Conservation (phyloP, 2,113 vertebrate species). For the Saguinus midas region DNA sequence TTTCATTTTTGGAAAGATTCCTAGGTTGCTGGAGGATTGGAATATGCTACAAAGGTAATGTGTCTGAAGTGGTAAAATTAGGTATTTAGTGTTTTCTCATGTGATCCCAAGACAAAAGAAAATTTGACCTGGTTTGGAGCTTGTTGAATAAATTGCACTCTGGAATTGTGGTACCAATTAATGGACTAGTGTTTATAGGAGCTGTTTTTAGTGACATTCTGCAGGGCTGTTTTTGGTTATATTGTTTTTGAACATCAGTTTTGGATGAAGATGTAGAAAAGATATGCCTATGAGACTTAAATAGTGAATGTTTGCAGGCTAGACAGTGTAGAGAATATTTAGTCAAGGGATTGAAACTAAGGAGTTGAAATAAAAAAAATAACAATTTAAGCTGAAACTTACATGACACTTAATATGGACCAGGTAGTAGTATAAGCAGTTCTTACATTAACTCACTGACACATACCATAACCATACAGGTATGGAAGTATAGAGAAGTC, state of each 20-base stretch:
- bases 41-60: neutral
- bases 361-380: neutral
- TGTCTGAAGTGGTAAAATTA: neutral
- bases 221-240: too few relatives aligned
- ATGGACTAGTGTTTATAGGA: neutral
- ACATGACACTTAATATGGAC: neutral
- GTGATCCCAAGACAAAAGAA: neutral
- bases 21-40: neutral
- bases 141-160: neutral
- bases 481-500: neutral
- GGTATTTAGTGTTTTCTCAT: conserved; percentile 27
- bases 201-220: neutral
- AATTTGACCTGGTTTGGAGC: neutral
- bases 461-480: neutral
- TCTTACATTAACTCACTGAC: neutral
- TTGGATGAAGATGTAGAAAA: neutral
- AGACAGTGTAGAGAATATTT: neutral
- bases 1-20: neutral
- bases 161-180: neutral
- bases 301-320: neutral
- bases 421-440: neutral
- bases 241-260: neutral
- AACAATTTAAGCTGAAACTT: conserved; percentile 30
- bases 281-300: neutral
- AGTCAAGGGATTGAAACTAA: neutral